Percentiles rank a stretch among this genome's conserved stretches.
Conservation (phyloP, 1,140 invertebrate species). For the Aphis gossypii region DNA sequence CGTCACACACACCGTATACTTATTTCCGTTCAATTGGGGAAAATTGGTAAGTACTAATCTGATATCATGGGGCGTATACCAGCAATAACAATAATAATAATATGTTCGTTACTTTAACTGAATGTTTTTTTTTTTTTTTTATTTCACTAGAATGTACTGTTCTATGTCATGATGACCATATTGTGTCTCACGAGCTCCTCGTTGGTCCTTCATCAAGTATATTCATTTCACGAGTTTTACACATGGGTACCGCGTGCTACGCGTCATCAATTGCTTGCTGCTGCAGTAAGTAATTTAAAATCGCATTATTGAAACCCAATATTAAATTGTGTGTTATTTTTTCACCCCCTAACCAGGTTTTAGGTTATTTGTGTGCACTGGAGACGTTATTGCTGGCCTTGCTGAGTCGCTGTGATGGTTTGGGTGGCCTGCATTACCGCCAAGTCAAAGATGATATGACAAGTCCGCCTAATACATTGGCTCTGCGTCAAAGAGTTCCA, state of each 20-base stretch:
- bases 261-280: conserved; percentile 67
- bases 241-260: conserved; percentile 69
- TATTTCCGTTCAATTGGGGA: conserved; percentile 84
- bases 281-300: conserved; percentile 65
- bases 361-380: conserved; percentile 66
- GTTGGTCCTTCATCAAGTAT: conserved; percentile 71
- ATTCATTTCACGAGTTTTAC: conserved; percentile 71
- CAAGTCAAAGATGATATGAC: conserved; percentile 65
- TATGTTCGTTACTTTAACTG: background rate
- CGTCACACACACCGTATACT: conserved; percentile 79
- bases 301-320: background rate
- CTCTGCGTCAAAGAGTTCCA: conserved; percentile 64
- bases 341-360: conserved; percentile 62
- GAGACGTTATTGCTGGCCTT: conserved; percentile 66
- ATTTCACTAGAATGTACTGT: conserved; percentile 69
- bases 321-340: background rate
- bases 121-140: background rate
- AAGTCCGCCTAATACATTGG: conserved; percentile 64
- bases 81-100: background rate
- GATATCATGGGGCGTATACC: background rate
- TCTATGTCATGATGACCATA: conserved; percentile 72
- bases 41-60: conserved; percentile 72
- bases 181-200: conserved; percentile 72
- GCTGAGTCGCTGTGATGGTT: conserved; percentile 65
- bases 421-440: conserved; percentile 65